phyloP scores from a whole-genome alignment of 1,140 invertebrate species.

The Neuroterus valhalla region DNA sequence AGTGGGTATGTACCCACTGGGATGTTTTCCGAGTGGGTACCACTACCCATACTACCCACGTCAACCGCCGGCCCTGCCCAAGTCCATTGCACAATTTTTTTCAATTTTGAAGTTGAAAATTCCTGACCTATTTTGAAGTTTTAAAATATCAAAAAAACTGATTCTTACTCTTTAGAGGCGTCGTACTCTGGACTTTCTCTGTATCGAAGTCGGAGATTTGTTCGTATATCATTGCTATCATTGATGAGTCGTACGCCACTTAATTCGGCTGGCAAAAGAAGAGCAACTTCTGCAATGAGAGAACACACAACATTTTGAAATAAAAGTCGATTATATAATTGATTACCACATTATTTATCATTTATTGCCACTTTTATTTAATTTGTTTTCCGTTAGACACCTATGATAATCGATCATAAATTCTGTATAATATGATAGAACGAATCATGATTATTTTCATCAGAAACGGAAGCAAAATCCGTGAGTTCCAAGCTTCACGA shows the following conservation, averaged over 20 bases:
- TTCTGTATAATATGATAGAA: not conserved
- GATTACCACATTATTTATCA: not conserved
- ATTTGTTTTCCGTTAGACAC: too few relatives aligned
- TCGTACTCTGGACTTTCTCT: constrained; percentile 83
- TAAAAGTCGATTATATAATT: not conserved
- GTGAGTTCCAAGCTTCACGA: not conserved
- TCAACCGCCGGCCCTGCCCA: too few relatives aligned
- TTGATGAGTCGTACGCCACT: constrained; percentile 82
- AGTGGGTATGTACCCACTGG: too few relatives aligned
- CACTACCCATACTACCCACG: too few relatives aligned
- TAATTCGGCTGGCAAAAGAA: constrained; percentile 84
- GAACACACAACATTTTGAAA: not conserved
- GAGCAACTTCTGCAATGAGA: constrained; percentile 83
- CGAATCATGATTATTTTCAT: not conserved
- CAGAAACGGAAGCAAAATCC: not conserved
- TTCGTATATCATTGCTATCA: constrained; percentile 83
- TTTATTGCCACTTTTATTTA: not conserved
- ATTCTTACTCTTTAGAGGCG: constrained; percentile 84
- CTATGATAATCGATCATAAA: too few relatives aligned
- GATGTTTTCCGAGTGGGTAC: too few relatives aligned
- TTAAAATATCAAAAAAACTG: too few relatives aligned
- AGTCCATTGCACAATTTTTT: too few relatives aligned
- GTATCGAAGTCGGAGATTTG: constrained; percentile 84
- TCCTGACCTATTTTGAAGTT: too few relatives aligned
- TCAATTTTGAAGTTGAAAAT: too few relatives aligned